These are phyloP conservation scores for Ceratitis capitata DNA, from an alignment of 1,140 invertebrate species.

Conservation along the genomic window DNA sequence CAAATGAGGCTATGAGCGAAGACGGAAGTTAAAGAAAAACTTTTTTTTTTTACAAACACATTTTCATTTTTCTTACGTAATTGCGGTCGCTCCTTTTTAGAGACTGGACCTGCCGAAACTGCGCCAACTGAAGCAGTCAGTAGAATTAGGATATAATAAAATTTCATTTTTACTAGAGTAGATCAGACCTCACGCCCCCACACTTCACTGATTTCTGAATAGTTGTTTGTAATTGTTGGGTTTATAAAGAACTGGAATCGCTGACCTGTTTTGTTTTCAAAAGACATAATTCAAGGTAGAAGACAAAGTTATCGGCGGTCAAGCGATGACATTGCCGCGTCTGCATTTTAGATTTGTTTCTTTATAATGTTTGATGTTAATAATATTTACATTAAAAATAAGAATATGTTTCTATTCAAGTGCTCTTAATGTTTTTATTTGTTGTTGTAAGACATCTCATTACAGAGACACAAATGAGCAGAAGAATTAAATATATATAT, in stretches of 20 bases:
- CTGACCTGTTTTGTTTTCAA: background rate
- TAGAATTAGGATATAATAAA: background rate
- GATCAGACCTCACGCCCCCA: background rate
- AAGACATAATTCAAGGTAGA: background rate
- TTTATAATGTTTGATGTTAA: too few species aligned
- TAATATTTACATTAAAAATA: too few species aligned
- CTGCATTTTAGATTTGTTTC: background rate
- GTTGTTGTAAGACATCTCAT: too few species aligned
- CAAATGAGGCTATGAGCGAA: constrained; percentile 71
- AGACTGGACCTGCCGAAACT: background rate
- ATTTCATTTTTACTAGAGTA: background rate
- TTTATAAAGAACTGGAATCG: background rate
- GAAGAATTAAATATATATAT: too few species aligned
- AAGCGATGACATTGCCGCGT: background rate
- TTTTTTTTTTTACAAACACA: background rate
- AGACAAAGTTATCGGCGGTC: background rate
- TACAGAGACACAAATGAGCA: too few species aligned
- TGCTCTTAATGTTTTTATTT: too few species aligned
- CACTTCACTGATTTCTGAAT: background rate
- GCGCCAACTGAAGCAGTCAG: background rate
- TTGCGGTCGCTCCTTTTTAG: constrained; percentile 35
- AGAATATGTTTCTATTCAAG: too few species aligned
- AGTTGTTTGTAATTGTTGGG: background rate
- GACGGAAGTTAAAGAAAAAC: background rate
- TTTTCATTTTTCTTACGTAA: constrained; percentile 51